Evolutionary conservation across 1,140 invertebrate species (phyloP), one percentile per base, ranked within the genome.

Genomic region (Leptoteleia sp.): DNA sequence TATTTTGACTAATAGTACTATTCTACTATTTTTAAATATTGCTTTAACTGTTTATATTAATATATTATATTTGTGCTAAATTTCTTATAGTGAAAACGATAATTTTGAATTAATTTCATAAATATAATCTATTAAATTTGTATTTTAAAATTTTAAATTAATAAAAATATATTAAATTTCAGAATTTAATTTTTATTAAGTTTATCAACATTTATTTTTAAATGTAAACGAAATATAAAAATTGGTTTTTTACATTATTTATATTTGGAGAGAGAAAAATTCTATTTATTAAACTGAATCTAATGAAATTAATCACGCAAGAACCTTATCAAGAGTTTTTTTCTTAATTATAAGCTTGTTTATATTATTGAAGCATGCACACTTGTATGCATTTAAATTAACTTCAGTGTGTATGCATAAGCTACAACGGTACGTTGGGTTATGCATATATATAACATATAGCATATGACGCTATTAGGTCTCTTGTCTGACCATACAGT

Each of bases 401-500:
- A 64, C 62, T 68, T 11, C 33, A 40, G 47, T 48, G 35, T 12
- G 35, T 47, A 62, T 62, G 15, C 48, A 62, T 68, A 76, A 68
- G 40, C 55, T 54, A 52, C 38, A 35, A 33, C 45, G 22, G 43
- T 54, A 54, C 12, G 52, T 19, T 11, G 55, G 61, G 62, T 67
- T 52, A 50, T 76, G 48, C 48, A 62, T 55, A 62, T 54, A 42
- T 64, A 55, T 76, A 68, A 68, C 64, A 29, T 48, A 76, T 37
- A 76, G 47, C 72, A 68, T 48, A 68, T 43, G 72, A 55, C 40
- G 57, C 55, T 68, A 76, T 68, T 68, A 76, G 42, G 47, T 62
- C 64, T 17, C 62, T 68, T 52, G 72, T 68, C 64, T 62, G 72
- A 68, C 64, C 72, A 62, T 68, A 68, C 55, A 31, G 72, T 76